Percentiles rank a stretch among this genome's conserved stretches.
Evolutionary conservation across 2,797 vertebrate genomes (phyloP).

Genomic region (Mormyrus proboscirostris): DNA sequence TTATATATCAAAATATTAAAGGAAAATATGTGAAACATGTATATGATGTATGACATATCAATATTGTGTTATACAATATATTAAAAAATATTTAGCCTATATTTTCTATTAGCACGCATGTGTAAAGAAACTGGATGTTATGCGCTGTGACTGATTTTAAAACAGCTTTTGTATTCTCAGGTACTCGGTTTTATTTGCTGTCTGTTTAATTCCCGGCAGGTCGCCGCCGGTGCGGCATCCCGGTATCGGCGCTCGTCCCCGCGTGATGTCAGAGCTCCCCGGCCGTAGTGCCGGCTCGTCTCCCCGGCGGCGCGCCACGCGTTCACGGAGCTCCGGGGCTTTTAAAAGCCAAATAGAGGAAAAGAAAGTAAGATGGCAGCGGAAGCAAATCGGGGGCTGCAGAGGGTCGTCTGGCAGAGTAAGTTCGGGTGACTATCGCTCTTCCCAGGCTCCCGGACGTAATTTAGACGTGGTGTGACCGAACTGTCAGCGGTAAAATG

Average conservation of each 20-base stretch:
- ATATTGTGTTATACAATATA: background rate
- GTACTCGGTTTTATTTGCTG: background rate
- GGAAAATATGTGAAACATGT: background rate
- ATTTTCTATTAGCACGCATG: background rate
- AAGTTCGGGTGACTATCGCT: constrained; percentile 43
- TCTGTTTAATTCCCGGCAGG: background rate
- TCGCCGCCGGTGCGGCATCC: background rate
- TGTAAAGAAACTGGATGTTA: background rate
- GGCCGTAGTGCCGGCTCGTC: background rate
- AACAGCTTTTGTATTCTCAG: background rate
- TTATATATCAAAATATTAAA: background rate
- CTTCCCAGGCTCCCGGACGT: background rate
- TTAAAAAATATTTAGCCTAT: background rate
- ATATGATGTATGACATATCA: background rate
- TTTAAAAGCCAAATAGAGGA: background rate
- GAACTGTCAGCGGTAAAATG: background rate
- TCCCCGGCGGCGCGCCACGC: constrained; percentile 38
- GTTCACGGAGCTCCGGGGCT: constrained; percentile 20
- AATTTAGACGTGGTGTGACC: background rate
- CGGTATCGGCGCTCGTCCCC: background rate
- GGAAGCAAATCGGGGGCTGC: constrained; percentile 58
- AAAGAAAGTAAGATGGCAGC: constrained; percentile 66
- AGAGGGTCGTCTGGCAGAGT: constrained; percentile 69
- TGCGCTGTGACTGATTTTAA: background rate
- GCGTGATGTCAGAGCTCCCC: background rate